Evolutionary conservation across 2,797 vertebrate species (phyloP), one percentile per base, ranked within the genome.

Genomic region (Serranus cabrilla): DNA sequence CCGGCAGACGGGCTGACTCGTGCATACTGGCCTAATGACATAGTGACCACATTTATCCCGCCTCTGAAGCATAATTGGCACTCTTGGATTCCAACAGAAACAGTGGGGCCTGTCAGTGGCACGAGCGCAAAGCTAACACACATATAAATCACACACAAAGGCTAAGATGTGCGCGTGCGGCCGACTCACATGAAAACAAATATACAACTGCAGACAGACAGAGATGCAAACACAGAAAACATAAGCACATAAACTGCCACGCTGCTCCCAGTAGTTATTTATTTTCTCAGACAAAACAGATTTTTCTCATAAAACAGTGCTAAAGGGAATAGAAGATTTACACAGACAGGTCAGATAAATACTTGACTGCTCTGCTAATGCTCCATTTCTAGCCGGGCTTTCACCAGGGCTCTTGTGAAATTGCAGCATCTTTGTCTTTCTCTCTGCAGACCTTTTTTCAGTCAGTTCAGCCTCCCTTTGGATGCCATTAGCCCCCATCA

Each of bases 11-110:
- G 88, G 85, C 85, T 82, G 89, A 88, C 88, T 87, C 23, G 65
- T 74, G 84, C 90, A 86, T 89, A 76, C 83, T 91, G 88, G 74
- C 87, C 84, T 86, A 87, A 80, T 90, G 89, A 92, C 90, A 92
- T 74, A 86, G 86, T 92, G 84, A 92, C 84, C 89, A 90, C 92
- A 91, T 86, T 81, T 74, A 77, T 62, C 71, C 76, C 8, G 46
- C 58, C 75, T 86, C 65, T 40, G 46, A 68, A 81, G 80, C 81
- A 58, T 86, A 86, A 90, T 87, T 86, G 76, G 76, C 78, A 74
- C 84, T 76, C 51, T 82, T 20, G 31, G 70, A 82, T 89, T 90
- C 83, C 85, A 87, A 40, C 62, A 83, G 87, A 85, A 81, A 45
- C 62, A 74, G 82, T 14, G 11, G 18, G 40, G 78, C 47, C 56